Evolutionary conservation across 2,888 invertebrate genomes (phyloP).

Genomic region (Rhingia rostrata): DNA sequence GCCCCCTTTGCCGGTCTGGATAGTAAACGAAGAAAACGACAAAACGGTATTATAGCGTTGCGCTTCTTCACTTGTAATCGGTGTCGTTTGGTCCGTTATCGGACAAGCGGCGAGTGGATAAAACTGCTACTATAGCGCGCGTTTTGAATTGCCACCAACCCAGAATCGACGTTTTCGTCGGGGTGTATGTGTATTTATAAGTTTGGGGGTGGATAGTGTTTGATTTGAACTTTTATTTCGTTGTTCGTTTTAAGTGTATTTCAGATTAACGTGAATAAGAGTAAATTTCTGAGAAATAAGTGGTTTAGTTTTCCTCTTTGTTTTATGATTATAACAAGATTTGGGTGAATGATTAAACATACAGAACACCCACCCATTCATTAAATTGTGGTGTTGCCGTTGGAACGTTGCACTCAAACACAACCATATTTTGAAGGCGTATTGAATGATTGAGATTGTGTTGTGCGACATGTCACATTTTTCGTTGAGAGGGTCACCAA

Average conservation of each 20-base stretch:
- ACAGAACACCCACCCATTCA: conserved; percentile 2
- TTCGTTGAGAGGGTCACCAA: conserved; percentile 87
- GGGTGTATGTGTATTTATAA: conserved; percentile 27
- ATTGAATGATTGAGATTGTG: conserved; percentile 77
- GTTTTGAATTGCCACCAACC: conserved; percentile 39
- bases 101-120: conserved; percentile 66
- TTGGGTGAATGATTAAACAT: conserved; percentile 20
- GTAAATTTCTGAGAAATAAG: conserved; percentile 14
- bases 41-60: conserved; percentile 44
- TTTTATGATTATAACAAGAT: conserved; percentile 22
- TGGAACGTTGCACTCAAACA: conserved; percentile 1
- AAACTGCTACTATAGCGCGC: conserved; percentile 58
- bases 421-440: conserved; percentile 20
- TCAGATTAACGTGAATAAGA: conserved; percentile 24
- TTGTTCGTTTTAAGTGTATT: conserved; percentile 12
- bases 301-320: conserved; percentile 11
- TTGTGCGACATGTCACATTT: conserved; percentile 86
- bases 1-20: conserved; percentile 61
- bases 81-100: conserved; percentile 70
- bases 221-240: conserved; percentile 6
- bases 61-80: conserved; percentile 66
- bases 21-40: conserved; percentile 17
- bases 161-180: conserved; percentile 33
- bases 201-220: conserved; percentile 13
- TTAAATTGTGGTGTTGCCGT: conserved; percentile 21